A percentile compares a stretch with the other conserved stretches of the same genome.
phyloP scores from a whole-genome alignment of 2,797 vertebrate genomes.

The Miichthys miiuy region DNA sequence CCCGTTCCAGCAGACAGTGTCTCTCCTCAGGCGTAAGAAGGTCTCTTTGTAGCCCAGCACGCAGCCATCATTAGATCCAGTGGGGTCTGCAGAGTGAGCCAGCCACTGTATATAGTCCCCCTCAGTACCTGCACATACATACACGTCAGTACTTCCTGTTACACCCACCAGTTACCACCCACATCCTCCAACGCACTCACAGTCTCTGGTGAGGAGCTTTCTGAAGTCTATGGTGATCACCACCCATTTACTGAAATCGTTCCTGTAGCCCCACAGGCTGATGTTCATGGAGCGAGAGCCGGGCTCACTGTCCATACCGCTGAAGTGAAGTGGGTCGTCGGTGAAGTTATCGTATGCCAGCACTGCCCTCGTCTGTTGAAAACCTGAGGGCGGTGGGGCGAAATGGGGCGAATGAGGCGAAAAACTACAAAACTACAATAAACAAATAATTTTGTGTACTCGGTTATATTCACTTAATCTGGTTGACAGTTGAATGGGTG shows the following conservation, averaged over 20 bases:
- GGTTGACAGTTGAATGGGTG: conserved; percentile 84
- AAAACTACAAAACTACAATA: neutral
- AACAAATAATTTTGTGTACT: neutral
- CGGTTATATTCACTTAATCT: conserved; percentile 87
- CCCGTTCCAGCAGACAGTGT: conserved; percentile 78
- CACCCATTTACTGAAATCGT: conserved; percentile 88
- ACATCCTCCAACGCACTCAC: conserved; percentile 82
- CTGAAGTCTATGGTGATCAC: conserved; percentile 94
- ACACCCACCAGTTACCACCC: neutral
- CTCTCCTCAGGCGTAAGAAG: conserved; percentile 87
- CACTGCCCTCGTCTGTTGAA: conserved; percentile 96
- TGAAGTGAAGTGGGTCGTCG: conserved; percentile 89
- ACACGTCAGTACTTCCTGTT: neutral
- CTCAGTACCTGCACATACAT: conserved; percentile 83
- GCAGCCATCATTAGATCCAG: conserved; percentile 88
- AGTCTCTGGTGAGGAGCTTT: conserved; percentile 89
- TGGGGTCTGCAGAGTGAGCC: conserved; percentile 90
- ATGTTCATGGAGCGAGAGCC: conserved; percentile 94
- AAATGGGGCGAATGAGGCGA: neutral
- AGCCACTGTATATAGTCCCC: conserved; percentile 92
- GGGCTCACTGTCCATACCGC: conserved; percentile 92
- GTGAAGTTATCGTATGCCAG: conserved; percentile 90
- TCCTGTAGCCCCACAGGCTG: conserved; percentile 94
- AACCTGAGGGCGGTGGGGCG: conserved; percentile 81
- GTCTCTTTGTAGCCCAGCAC: conserved; percentile 94